phyloP scores from a whole-genome alignment of 2,113 vertebrate genomes.

The Ammodytes marinus region DNA sequence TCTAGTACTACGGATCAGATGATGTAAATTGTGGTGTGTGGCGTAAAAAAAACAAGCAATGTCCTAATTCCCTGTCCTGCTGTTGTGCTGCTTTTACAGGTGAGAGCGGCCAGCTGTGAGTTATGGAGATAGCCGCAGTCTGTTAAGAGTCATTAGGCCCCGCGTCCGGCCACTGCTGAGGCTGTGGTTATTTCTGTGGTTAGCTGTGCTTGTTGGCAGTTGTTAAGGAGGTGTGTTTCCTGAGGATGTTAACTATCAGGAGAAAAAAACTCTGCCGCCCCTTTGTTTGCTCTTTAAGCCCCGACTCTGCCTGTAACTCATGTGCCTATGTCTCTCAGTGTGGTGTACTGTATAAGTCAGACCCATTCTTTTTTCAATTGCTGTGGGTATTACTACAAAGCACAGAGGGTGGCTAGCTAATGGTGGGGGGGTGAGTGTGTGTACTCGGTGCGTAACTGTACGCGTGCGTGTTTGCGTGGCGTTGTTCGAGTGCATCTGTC shows the following conservation, averaged over 20 bases:
- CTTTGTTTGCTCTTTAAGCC: slow-evolving; percentile 43
- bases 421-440: slow-evolving; percentile 46
- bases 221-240: slow-evolving; percentile 46
- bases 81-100: slow-evolving; percentile 69
- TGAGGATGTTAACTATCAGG: slow-evolving; percentile 44
- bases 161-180: slow-evolving; percentile 26
- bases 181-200: slow-evolving; percentile 63
- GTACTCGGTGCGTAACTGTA: slow-evolving; percentile 43
- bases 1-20: slow-evolving; percentile 55
- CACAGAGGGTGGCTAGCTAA: slow-evolving; percentile 56
- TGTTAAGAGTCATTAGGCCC: slow-evolving; percentile 58
- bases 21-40: slow-evolving; percentile 46
- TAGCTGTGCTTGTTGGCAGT: slow-evolving; percentile 45
- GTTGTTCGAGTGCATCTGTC: slow-evolving; percentile 81
- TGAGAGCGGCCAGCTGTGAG: slow-evolving; percentile 60
- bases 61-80: slow-evolving; percentile 55
- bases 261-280: slow-evolving; percentile 21
- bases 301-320: slow-evolving; percentile 7
- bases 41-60: slow-evolving; percentile 43
- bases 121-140: slow-evolving; percentile 45
- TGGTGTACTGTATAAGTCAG: slow-evolving; percentile 28
- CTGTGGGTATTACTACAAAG: slow-evolving; percentile 47
- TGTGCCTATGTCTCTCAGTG: slow-evolving; percentile 22
- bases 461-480: slow-evolving; percentile 64
- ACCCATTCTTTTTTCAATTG: slow-evolving; percentile 25